A percentile compares a stretch with the other conserved stretches of the same genome.
phyloP scores from a whole-genome alignment of 2,888 invertebrate species.

The Cheilosia vernalis region DNA sequence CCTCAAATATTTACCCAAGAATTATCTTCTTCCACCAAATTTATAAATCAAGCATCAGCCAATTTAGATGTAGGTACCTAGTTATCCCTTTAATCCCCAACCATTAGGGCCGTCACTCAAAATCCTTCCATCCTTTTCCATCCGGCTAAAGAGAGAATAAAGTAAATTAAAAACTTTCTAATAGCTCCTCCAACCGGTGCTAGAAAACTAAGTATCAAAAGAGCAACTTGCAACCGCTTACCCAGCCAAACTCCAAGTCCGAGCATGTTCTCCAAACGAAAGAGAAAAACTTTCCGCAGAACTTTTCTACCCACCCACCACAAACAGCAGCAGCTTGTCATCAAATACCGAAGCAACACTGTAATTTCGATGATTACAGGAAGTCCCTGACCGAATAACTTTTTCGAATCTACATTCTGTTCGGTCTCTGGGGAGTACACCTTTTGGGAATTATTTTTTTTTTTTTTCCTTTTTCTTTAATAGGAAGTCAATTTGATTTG shows the following conservation, averaged over 20 bases:
- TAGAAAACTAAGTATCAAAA: slow-evolving; percentile 33
- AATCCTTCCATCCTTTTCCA: slow-evolving; percentile 16
- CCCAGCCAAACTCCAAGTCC: slow-evolving; percentile 6
- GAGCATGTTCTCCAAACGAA: neutral
- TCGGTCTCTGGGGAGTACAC: neutral
- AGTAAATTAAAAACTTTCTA: slow-evolving; percentile 73
- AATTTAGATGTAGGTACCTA: slow-evolving; percentile 52
- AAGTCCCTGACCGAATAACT: slow-evolving; percentile 48
- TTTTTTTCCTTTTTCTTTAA: too few species aligned
- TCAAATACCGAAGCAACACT: slow-evolving; percentile 34
- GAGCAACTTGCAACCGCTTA: slow-evolving; percentile 37
- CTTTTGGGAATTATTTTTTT: neutral
- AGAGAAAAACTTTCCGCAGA: slow-evolving; percentile 43
- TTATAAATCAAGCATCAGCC: slow-evolving; percentile 56
- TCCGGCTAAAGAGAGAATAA: slow-evolving; percentile 44
- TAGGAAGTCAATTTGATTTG: slow-evolving; percentile 13
- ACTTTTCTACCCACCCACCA: slow-evolving; percentile 26
- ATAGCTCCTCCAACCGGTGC: slow-evolving; percentile 44
- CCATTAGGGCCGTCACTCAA: neutral
- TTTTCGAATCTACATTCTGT: neutral
- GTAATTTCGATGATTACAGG: slow-evolving; percentile 56
- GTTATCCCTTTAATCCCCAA: slow-evolving; percentile 49
- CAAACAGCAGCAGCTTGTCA: slow-evolving; percentile 1
- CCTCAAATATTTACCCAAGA: slow-evolving; percentile 47
- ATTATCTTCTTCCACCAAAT: slow-evolving; percentile 14